Percentiles rank a stretch among this genome's conserved stretches.
These are phyloP conservation scores for Syngnathus scovelli DNA, from an alignment of 2,113 vertebrate species.

Conservation along the genomic window DNA sequence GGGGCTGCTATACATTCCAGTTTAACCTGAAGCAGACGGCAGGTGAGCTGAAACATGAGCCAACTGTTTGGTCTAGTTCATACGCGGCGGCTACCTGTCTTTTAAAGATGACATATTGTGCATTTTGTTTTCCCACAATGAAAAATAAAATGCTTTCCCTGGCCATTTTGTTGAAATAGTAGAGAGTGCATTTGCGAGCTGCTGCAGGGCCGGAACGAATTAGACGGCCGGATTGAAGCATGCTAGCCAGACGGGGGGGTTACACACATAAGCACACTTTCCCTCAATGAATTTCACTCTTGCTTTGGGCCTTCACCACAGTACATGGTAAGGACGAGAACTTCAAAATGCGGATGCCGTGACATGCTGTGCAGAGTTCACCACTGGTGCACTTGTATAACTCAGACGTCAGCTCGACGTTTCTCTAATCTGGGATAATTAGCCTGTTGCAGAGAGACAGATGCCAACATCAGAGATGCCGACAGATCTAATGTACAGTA, in stretches of 20 bases:
- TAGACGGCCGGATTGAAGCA: too few species aligned
- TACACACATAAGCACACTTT: background rate
- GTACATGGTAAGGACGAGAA: background rate
- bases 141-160: too few species aligned
- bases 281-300: background rate
- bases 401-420: slow-evolving; percentile 30
- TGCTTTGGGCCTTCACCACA: background rate
- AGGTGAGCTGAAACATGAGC: slow-evolving; percentile 33
- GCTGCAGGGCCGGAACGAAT: too few species aligned
- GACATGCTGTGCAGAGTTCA: slow-evolving; percentile 41
- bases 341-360: slow-evolving; percentile 26
- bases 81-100: background rate
- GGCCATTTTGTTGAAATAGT: background rate
- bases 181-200: background rate
- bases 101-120: background rate
- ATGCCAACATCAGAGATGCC: slow-evolving; percentile 35
- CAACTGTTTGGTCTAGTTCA: slow-evolving; percentile 4
- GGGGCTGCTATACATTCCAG: slow-evolving; percentile 2
- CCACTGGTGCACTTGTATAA: slow-evolving; percentile 33
- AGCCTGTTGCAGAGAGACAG: slow-evolving; percentile 44
- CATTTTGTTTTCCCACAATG: background rate
- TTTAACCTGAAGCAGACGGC: slow-evolving; percentile 17
- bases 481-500: background rate
- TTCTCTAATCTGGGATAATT: slow-evolving; percentile 64
- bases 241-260: background rate